These are phyloP conservation scores for Serripes groenlandicus DNA, from an alignment of 2,888 invertebrate genomes.

Conservation along the genomic window DNA sequence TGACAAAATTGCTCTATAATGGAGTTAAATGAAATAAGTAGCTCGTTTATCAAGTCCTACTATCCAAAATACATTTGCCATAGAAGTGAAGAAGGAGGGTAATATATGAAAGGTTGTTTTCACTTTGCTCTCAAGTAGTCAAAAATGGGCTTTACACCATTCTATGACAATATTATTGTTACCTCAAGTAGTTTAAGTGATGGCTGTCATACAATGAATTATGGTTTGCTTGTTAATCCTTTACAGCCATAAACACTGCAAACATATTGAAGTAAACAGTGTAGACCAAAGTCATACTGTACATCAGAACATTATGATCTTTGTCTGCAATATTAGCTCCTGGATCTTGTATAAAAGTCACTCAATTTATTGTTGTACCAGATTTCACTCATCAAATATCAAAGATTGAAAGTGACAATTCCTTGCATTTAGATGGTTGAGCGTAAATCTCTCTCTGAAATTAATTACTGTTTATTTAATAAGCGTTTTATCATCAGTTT, in stretches of 20 bases:
- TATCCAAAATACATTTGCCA: not conserved
- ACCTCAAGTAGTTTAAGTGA: slow-evolving; percentile 14
- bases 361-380: too few species aligned
- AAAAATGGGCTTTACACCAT: slow-evolving; percentile 15
- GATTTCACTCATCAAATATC: too few species aligned
- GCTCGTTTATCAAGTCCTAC: too few species aligned
- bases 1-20: too few species aligned
- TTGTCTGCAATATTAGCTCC: too few species aligned
- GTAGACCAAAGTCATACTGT: too few species aligned
- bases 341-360: too few species aligned
- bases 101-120: not conserved
- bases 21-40: too few species aligned
- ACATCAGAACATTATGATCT: too few species aligned
- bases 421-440: too few species aligned
- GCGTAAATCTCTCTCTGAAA: not conserved
- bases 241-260: not conserved
- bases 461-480: slow-evolving; percentile 2
- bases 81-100: not conserved
- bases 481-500: slow-evolving; percentile 19
- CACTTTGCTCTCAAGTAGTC: slow-evolving; percentile 9
- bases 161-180: slow-evolving; percentile 21
- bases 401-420: too few species aligned
- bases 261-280: too few species aligned
- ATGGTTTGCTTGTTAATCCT: slow-evolving; percentile 10
- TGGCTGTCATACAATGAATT: slow-evolving; percentile 14